A percentile compares a stretch with the other conserved stretches of the same genome.
Evolutionary conservation across 30 jellyfish, hydroid and myxozoan species (phyloP).

Genomic region (Turritopsis dohrnii): DNA sequence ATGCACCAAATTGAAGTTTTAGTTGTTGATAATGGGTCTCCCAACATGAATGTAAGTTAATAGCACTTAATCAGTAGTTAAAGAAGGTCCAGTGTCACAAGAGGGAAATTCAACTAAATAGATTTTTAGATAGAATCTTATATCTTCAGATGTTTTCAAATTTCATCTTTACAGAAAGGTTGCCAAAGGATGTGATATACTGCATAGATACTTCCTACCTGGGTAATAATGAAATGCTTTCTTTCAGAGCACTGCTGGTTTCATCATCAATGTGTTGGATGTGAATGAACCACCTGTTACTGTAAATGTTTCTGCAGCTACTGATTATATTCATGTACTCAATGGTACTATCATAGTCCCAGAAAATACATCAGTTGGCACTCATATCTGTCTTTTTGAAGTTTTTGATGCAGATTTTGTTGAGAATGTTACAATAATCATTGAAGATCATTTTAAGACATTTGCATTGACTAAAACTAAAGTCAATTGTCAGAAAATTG

Average conservation of each 20-base stretch:
- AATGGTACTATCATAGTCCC: slow-evolving; percentile 13
- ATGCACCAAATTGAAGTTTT: slow-evolving; percentile 49
- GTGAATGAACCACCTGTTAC: slow-evolving; percentile 41
- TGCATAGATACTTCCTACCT: too few relatives aligned
- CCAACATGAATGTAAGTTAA: not conserved
- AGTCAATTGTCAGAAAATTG: not conserved
- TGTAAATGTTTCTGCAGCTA: slow-evolving; percentile 11
- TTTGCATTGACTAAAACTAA: not conserved
- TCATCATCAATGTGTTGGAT: slow-evolving; percentile 28
- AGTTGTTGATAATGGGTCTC: slow-evolving; percentile 64
- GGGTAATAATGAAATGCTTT: not conserved
- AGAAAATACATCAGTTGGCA: slow-evolving; percentile 13
- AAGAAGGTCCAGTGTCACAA: not conserved
- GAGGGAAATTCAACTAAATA: too few relatives aligned
- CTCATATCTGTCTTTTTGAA: slow-evolving; percentile 21
- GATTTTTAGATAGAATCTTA: too few relatives aligned
- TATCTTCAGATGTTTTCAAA: too few relatives aligned
- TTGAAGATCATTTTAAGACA: not conserved
- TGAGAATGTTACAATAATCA: not conserved
- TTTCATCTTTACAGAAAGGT: too few relatives aligned
- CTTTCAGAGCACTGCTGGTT: slow-evolving; percentile 21
- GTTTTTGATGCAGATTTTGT: slow-evolving; percentile 28
- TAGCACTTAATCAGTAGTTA: not conserved
- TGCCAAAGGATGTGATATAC: too few relatives aligned
- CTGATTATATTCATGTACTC: not conserved